phyloP scores from a whole-genome alignment of 1,140 invertebrate species.

The Lycorma delicatula region DNA sequence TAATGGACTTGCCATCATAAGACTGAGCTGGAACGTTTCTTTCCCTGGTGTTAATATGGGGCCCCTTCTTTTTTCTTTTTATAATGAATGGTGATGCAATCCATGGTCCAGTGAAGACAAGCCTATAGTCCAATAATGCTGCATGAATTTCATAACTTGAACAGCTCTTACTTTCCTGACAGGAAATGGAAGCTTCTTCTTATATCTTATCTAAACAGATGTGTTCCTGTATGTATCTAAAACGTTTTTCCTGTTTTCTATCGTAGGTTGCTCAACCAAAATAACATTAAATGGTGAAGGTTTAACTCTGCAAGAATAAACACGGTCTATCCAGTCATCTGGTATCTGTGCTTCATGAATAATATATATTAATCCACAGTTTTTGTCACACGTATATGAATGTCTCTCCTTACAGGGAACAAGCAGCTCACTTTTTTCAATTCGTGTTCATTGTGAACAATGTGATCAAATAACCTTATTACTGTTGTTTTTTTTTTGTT shows the following conservation, averaged over 20 bases:
- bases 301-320: background rate
- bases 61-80: too few relatives aligned
- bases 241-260: slow-evolving; percentile 7
- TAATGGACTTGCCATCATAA: too few relatives aligned
- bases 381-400: slow-evolving; percentile 16
- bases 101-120: too few relatives aligned
- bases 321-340: slow-evolving; percentile 1
- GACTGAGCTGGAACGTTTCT: too few relatives aligned
- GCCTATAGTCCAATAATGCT: too few relatives aligned
- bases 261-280: background rate
- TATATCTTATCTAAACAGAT: too few relatives aligned
- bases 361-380: slow-evolving; percentile 3
- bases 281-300: slow-evolving; percentile 13
- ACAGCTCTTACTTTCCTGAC: too few relatives aligned
- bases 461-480: slow-evolving; percentile 10
- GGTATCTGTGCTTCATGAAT: slow-evolving; percentile 2
- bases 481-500: slow-evolving; percentile 14
- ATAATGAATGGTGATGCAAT: too few relatives aligned
- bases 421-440: slow-evolving; percentile 3
- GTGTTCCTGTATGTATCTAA: too few relatives aligned
- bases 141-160: too few relatives aligned
- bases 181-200: too few relatives aligned
- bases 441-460: slow-evolving; percentile 7
- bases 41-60: too few relatives aligned
- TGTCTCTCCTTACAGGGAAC: slow-evolving; percentile 12